Evolutionary conservation across 2,113 vertebrate species (phyloP).

Genomic region (Mustelus asterias): DNA sequence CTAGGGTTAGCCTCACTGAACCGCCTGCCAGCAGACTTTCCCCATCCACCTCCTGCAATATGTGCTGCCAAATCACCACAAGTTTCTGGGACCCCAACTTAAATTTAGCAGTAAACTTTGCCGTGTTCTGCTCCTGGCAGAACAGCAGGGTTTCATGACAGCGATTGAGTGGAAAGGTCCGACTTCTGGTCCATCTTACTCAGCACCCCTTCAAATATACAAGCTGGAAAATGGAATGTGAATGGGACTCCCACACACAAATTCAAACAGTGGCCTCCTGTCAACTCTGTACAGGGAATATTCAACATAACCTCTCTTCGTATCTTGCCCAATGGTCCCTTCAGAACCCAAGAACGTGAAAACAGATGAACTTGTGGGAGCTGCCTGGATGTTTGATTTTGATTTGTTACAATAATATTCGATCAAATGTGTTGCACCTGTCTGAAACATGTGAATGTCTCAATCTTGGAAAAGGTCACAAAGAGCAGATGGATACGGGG

Average conservation of each 20-base stretch:
- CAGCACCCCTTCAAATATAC: neutral
- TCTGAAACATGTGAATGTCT: neutral
- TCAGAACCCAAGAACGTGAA: too few species aligned
- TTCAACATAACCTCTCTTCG: neutral
- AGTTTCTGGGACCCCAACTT: neutral
- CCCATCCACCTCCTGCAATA: neutral
- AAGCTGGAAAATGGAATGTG: neutral
- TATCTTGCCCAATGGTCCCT: too few species aligned
- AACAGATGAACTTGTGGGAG: too few species aligned
- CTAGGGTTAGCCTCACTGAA: neutral
- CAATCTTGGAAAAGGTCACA: neutral
- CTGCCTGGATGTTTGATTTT: too few species aligned
- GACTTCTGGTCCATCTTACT: neutral
- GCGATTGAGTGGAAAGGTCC: neutral
- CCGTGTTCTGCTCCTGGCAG: neutral
- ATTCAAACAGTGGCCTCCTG: neutral
- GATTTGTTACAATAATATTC: neutral
- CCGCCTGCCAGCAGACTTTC: neutral
- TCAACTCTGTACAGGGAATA: neutral
- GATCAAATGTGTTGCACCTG: too few species aligned
- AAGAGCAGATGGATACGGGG: neutral
- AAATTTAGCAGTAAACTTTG: neutral
- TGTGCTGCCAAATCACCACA: neutral
- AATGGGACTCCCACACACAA: neutral
- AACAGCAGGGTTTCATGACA: neutral